Evolutionary conservation across 1,140 invertebrate genomes (phyloP).

Genomic region (Plodia interpunctella): DNA sequence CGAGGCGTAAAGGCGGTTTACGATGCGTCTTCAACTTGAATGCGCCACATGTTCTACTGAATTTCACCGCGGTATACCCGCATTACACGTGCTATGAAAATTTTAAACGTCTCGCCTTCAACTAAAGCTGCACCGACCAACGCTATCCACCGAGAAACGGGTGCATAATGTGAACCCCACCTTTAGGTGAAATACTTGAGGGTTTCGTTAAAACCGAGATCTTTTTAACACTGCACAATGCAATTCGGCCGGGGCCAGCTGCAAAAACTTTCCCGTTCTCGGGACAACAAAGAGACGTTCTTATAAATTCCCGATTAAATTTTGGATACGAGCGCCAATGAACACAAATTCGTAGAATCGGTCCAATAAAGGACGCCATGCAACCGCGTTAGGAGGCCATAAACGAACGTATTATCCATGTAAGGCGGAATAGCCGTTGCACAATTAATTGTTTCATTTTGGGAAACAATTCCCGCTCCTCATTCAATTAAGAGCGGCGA

Average conservation of each 20-base stretch:
- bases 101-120: slow-evolving; percentile 66
- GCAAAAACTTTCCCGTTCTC: slow-evolving; percentile 49
- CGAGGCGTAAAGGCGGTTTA: slow-evolving; percentile 73
- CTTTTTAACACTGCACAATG: slow-evolving; percentile 45
- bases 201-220: slow-evolving; percentile 40
- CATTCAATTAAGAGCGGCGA: slow-evolving; percentile 76
- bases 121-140: slow-evolving; percentile 41
- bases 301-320: slow-evolving; percentile 75
- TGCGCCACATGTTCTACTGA: slow-evolving; percentile 65
- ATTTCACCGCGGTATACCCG: slow-evolving; percentile 58
- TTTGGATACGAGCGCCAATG: slow-evolving; percentile 72
- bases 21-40: slow-evolving; percentile 71
- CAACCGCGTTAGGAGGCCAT: slow-evolving; percentile 75
- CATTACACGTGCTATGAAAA: slow-evolving; percentile 72
- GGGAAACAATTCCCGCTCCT: slow-evolving; percentile 77
- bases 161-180: slow-evolving; percentile 25
- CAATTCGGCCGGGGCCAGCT: slow-evolving; percentile 47
- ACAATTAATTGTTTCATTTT: slow-evolving; percentile 78
- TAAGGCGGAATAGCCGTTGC: slow-evolving; percentile 77
- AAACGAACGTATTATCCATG: slow-evolving; percentile 77
- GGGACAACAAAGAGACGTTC: slow-evolving; percentile 61
- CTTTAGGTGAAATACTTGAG: slow-evolving; percentile 27
- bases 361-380: slow-evolving; percentile 74
- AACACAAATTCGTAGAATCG: slow-evolving; percentile 75
- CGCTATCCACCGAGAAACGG: slow-evolving; percentile 27